Conservation (phyloP, 2,113 vertebrate species). For the Mus spicilegus region DNA sequence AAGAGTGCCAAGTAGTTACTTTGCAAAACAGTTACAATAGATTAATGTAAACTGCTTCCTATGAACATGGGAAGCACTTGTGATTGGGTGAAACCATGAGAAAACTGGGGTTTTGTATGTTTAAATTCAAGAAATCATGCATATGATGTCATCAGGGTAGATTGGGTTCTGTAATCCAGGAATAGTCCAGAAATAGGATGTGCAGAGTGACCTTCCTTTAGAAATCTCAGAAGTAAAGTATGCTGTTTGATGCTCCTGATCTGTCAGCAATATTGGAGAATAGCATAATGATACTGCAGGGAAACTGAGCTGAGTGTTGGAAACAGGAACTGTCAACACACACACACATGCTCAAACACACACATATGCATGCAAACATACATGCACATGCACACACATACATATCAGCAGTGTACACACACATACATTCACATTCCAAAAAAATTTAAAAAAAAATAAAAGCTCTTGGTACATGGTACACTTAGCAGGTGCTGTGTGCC, state of each 20-base stretch:
- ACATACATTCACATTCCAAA: not conserved
- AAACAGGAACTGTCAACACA: not conserved
- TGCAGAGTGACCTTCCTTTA: not conserved
- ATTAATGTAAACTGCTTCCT: not conserved
- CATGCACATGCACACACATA: too few species aligned
- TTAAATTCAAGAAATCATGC: not conserved
- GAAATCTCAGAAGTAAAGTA: not conserved
- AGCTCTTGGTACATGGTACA: too few species aligned
- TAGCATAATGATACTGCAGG: accelerated
- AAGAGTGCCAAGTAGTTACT: not conserved
- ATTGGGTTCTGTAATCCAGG: not conserved
- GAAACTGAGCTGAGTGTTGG: not conserved
- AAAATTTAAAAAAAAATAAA: not conserved
- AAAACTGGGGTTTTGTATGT: not conserved
- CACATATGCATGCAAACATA: not conserved
- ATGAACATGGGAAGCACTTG: not conserved
- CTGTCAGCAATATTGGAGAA: not conserved
- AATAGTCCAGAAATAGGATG: not conserved
- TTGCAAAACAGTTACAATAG: not conserved
- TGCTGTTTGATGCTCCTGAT: accelerated
- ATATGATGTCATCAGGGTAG: not conserved
- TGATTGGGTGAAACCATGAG: not conserved
- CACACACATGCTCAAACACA: not conserved
- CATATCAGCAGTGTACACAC: not conserved
- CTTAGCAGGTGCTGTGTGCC: accelerated